Conservation (phyloP, 1,140 invertebrate genomes). For the Parasteatoda tepidariorum region DNA sequence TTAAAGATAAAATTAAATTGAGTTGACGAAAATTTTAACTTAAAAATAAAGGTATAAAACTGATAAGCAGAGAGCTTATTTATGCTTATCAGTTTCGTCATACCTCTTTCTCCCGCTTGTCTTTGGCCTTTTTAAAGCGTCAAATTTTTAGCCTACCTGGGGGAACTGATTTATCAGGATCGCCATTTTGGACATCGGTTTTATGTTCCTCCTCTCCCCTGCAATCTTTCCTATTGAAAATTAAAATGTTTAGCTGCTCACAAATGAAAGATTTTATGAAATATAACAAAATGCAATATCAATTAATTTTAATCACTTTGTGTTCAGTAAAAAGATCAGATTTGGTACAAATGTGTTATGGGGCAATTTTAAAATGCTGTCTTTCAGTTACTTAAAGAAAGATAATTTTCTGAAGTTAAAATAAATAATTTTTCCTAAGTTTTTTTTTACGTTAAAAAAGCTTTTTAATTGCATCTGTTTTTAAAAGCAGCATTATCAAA, state of each 20-base stretch:
- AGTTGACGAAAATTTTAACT: background rate
- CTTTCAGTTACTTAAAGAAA: no score
- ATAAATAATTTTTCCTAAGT: no score
- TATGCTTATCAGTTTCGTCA: constrained; percentile 23
- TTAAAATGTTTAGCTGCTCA: constrained; percentile 19
- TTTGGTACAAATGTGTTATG: no score
- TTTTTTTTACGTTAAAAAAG: no score
- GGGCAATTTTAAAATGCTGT: no score
- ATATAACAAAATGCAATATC: no score
- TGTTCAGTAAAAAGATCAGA: no score
- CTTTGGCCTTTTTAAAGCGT: background rate
- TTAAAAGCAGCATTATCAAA: no score
- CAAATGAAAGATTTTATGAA: no score
- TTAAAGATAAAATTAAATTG: background rate
- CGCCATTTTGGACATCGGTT: constrained; percentile 13
- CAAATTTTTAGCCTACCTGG: background rate
- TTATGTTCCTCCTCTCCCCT: constrained; percentile 34
- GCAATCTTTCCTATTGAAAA: constrained; percentile 50
- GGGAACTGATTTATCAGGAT: background rate
- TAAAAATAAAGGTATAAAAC: constrained; percentile 18
- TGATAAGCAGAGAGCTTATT: constrained; percentile 7
- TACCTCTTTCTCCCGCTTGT: background rate
- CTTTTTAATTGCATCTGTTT: no score
- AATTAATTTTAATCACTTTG: no score
- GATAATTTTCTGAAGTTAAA: no score